Evolutionary conservation across 2,888 invertebrate genomes (phyloP).

Genomic region (Campaea margaritaria): DNA sequence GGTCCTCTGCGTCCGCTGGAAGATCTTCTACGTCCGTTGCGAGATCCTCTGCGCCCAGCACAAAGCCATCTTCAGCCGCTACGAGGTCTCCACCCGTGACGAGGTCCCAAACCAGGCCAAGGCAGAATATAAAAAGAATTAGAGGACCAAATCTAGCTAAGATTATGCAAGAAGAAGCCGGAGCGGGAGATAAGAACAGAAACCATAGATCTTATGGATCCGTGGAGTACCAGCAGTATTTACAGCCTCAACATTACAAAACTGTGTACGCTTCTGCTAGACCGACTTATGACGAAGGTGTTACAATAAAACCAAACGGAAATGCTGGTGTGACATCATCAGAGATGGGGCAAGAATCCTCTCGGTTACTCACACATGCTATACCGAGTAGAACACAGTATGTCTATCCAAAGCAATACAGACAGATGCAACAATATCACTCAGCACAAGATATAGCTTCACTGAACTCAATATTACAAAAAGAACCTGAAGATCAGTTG

Average conservation of each 20-base stretch:
- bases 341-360: constrained; percentile 47
- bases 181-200: constrained; percentile 60
- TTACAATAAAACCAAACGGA: constrained; percentile 75
- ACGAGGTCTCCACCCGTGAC: constrained; percentile 15
- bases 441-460: constrained; percentile 72
- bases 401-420: constrained; percentile 67
- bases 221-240: constrained; percentile 59
- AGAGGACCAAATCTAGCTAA: constrained; percentile 55
- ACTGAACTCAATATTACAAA: constrained; percentile 76
- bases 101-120: constrained; percentile 27
- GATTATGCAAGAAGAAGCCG: constrained; percentile 61
- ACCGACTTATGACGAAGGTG: constrained; percentile 69
- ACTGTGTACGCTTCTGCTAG: constrained; percentile 61
- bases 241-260: constrained; percentile 58
- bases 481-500: constrained; percentile 78
- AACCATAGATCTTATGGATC: constrained; percentile 77
- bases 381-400: constrained; percentile 62
- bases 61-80: constrained; percentile 4
- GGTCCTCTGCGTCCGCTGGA: constrained; percentile 3
- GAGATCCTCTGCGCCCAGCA: neutral
- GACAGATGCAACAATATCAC: constrained; percentile 65
- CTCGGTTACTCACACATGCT: constrained; percentile 60
- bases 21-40: constrained; percentile 6
- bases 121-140: constrained; percentile 38
- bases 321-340: constrained; percentile 59